phyloP scores from a whole-genome alignment of 2,888 invertebrate genomes.

The Meghimatium bilineatum region DNA sequence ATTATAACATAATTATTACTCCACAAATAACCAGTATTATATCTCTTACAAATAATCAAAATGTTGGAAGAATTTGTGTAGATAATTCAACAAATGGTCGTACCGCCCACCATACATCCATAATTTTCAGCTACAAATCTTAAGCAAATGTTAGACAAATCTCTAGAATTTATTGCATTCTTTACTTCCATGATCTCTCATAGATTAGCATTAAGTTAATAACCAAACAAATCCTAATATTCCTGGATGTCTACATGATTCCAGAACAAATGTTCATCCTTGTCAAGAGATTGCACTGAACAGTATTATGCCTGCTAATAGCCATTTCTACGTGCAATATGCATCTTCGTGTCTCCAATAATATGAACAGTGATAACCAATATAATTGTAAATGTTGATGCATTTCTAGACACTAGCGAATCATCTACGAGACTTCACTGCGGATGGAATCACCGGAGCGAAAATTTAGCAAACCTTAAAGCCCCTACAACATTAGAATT shows the following conservation, averaged over 20 bases:
- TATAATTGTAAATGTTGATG: slow-evolving; percentile 57
- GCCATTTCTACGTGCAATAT: not conserved
- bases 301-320: slow-evolving; percentile 1
- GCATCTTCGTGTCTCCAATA: slow-evolving; percentile 42
- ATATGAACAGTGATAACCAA: slow-evolving; percentile 52
- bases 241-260: not conserved
- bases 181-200: no score
- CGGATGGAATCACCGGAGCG: slow-evolving; percentile 19
- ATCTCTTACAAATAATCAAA: no score
- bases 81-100: no score
- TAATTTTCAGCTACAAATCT: no score
- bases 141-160: no score
- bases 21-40: no score
- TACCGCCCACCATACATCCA: no score
- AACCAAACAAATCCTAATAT: no score
- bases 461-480: slow-evolving; percentile 20
- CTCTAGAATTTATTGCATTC: no score
- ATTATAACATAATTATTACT: no score
- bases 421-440: not conserved
- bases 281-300: slow-evolving; percentile 3
- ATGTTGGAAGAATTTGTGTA: no score
- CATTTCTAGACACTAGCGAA: not conserved
- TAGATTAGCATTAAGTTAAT: no score
- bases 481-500: slow-evolving; percentile 43
- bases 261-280: not conserved